Evolutionary conservation across 2,113 vertebrate species (phyloP), one percentile per base, ranked within the genome.

Genomic region (Psettodes erumei): DNA sequence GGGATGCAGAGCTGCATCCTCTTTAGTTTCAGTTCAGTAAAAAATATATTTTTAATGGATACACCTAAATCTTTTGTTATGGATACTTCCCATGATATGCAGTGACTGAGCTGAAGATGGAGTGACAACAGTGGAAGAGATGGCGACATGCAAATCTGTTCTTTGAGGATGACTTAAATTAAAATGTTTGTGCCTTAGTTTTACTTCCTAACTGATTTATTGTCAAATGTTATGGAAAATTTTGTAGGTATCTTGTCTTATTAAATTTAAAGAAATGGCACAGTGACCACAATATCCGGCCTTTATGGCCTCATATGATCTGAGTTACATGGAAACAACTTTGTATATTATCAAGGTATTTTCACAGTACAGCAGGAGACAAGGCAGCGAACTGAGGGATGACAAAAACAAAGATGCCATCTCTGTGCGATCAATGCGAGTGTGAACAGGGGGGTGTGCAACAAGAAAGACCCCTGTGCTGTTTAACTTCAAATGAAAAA

Each of bases 291-390:
- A 54, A 19, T 33, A 25, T 65, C 40, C 45, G 16, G 13, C 13
- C 58, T 25, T 15, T 25, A 5, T 76, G 33, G 4, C 11, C 12
- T 28, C 4, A 19, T 73, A 35, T 48, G 42, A 76, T 28, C 42
- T 23, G 51, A 9, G 33, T 27, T 73, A 50, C 67, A 62, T 45
- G 60, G 30, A 75, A 11, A 65, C 43, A 23, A 48, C 16, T 38
- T 2, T 8, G 60, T 12, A 35, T 38, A 13, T n/a, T n/a, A n/a
- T n/a, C n/a, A n/a, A n/a, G n/a, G n/a, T n/a, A n/a, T n/a, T n/a
- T n/a, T n/a, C n/a, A n/a, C n/a, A n/a, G n/a, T n/a, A n/a, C 18
- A 51, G 27, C 1, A 30, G 13, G 4, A 63, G 1, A 12, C 4
- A 55, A 28, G 6, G 4, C 8, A 15, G n/a, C 42, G 42, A 25